Conservation (phyloP, 2,888 invertebrate genomes). For the Antheraea yamamai region DNA sequence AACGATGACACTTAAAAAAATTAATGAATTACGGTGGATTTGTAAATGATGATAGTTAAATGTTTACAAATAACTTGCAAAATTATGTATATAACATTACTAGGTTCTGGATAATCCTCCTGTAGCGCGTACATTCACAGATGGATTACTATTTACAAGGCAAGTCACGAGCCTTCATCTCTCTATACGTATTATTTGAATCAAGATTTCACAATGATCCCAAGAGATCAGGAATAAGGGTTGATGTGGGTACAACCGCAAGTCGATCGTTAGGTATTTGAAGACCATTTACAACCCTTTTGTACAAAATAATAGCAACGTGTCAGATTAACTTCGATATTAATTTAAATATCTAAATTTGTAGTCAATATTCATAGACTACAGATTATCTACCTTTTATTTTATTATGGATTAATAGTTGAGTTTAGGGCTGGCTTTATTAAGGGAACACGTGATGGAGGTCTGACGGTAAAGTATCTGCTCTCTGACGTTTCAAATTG, state of each 20-base stretch:
- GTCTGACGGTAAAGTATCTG: constrained; percentile 32
- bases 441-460: constrained; percentile 32
- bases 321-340: constrained; percentile 12
- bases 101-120: neutral
- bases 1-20: no score
- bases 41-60: neutral
- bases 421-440: constrained; percentile 32
- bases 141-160: constrained; percentile 6
- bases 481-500: constrained; percentile 22
- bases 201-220: constrained; percentile 12
- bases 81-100: neutral
- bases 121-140: neutral
- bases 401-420: constrained; percentile 30
- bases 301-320: constrained; percentile 7
- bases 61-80: neutral
- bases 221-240: constrained; percentile 6
- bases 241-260: constrained; percentile 22
- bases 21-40: no score
- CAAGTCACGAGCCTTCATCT: constrained; percentile 10
- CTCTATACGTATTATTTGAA: constrained; percentile 8
- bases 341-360: constrained; percentile 3
- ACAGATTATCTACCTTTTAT: constrained; percentile 18
- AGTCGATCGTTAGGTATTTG: constrained; percentile 10
- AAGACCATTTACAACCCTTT: constrained; percentile 2
- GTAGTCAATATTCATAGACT: neutral